Evolutionary conservation across 2,888 invertebrate species (phyloP), one percentile per base, ranked within the genome.

Genomic region (Polymixis flavicincta): DNA sequence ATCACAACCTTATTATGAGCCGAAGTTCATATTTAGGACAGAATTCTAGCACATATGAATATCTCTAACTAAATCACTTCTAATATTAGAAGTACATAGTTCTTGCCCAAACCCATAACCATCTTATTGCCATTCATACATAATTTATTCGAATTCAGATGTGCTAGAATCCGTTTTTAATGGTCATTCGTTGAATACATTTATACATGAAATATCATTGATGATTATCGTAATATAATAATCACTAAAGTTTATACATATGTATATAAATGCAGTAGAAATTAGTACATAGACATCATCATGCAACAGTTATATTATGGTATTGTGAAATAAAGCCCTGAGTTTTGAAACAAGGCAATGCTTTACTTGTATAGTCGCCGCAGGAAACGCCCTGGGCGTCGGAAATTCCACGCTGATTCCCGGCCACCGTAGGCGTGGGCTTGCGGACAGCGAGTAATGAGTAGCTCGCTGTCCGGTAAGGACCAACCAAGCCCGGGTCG

Each of bases 1-100:
- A 92, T 95, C 95, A 95, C 95, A 95, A 95, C 95, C 95, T 92
- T 93, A 90, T 91, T 91, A 94, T 95, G 95, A 95, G 95, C 95
- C 92, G 89, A 92, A 83, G 90, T 84, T 89, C 86, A 86, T 83
- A 80, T 80, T 74, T 79, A 84, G 50, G 64, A 80, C 70, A 74
- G 73, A 76, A 84, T 85, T 78, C 85, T 75, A 85, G 86, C 85
- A 89, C 82, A 83, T 76, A 63, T 65, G 78, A 80, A 59, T 73
- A 64, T 72, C 55, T 52, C 9, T 42, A n/a, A 57, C 45, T 28
- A 50, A 28, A 75, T 75, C 13, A 75, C 73, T 57, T 73, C 48
- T 76, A 48, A 50, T 61, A 32, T 66, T 67, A 37, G 45, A 77
- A 60, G 52, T 37, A 54, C 17, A 66, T 22, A 28, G 22, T 54